Base-by-base conservation (phyloP, 2,113 vertebrate genomes). In the Corythoichthys intestinalis region DNA sequence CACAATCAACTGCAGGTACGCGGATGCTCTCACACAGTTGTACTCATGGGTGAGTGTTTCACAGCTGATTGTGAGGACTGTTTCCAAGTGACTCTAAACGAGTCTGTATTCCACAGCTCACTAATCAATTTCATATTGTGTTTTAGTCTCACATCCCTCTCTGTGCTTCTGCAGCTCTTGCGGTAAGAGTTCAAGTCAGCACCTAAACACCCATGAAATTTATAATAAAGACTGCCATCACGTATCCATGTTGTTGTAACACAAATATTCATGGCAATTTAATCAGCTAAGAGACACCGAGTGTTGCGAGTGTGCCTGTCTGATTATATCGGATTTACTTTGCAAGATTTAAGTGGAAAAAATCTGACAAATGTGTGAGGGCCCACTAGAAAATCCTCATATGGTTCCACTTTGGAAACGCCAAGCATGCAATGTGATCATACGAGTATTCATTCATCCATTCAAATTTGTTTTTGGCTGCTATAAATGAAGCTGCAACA, bases 91-190 rank as follows among this genome's bases (percentile, higher is more conserved):
- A 82, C 85, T 76, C 76, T 90, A 87, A 90, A 88, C 85, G 88
- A 87, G 85, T 88, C 83, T 88, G 88, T 84, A 84, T 87, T 89
- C 85, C 77, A 77, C 72, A 81, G 81, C 80, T 80, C 84, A 77
- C 85, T 87, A 88, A 87, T 90, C 89, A 88, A 89, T 90, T 85
- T 87, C 80, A 83, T 86, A 87, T 88, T 90, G 79, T 83, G 66
- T 62, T 54, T 9, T 65, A 44, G 39, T 8, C 46, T 67, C 52
- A 60, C 66, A 65, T 67, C 38, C 61, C 54, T 57, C 49, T 28
- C 72, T 49, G 48, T 75, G 71, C 65, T 60, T 75, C 57, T 44
- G 72, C 15, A 2, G 60, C 73, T 71, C 75, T 47, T 35, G 74
- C 76, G 37, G 76, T 84, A 81, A 85, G 83, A 79, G 79, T 72